A percentile compares a stretch with the other conserved stretches of the same genome.
Evolutionary conservation across 2,797 vertebrate genomes (phyloP).

Genomic region (Chiloscyllium punctatum): DNA sequence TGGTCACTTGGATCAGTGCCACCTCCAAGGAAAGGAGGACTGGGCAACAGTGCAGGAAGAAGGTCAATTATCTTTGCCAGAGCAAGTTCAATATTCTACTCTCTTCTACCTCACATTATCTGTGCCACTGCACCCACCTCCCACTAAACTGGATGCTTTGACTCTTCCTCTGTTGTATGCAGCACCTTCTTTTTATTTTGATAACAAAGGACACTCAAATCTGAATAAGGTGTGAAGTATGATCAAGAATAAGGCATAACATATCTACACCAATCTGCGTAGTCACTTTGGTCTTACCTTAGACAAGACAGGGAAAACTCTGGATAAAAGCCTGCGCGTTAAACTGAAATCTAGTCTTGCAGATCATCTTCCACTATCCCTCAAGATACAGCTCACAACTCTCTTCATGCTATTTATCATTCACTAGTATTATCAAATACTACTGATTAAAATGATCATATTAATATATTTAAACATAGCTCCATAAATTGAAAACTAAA

Average conservation of each 20-base stretch:
- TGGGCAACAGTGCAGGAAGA: no score
- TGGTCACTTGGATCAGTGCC: no score
- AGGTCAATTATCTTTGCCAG: no score
- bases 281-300: slow-evolving; percentile 29
- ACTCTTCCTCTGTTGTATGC: no score
- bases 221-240: slow-evolving; percentile 20
- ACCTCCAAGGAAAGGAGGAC: no score
- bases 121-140: no score
- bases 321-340: neutral
- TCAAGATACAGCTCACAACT: neutral
- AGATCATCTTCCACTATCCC: neutral
- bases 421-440: neutral
- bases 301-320: neutral
- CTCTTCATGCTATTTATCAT: neutral
- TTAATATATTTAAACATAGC: neutral
- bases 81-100: no score
- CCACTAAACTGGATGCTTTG: no score
- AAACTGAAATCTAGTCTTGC: neutral
- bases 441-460: neutral
- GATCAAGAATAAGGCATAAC: slow-evolving; percentile 33
- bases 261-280: slow-evolving; percentile 8
- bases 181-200: neutral
- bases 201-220: neutral
- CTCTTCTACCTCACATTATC: no score
- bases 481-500: neutral